A percentile compares a stretch with the other conserved stretches of the same genome.
Conservation (phyloP, 2,888 invertebrate species). For the Bellardia pandia region DNA sequence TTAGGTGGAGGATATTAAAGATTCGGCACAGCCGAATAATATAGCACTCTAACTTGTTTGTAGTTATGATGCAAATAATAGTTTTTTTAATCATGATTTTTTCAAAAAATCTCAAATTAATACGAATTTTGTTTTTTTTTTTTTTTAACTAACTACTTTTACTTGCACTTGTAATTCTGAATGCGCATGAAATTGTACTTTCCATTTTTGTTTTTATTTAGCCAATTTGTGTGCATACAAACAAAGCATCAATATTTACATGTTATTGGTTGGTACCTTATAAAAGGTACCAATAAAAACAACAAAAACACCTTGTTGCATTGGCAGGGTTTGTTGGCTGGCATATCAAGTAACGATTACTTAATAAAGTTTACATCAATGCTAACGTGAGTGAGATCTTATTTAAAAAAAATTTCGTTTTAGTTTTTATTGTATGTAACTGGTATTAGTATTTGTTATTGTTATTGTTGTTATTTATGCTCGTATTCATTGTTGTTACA, state of each 20-base stretch:
- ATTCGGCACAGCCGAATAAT: too few relatives aligned
- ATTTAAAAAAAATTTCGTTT: not conserved
- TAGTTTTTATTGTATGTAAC: not conserved
- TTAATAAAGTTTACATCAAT: slow-evolving; percentile 15
- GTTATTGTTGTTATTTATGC: not conserved
- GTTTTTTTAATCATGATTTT: too few relatives aligned
- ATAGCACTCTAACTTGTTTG: too few relatives aligned
- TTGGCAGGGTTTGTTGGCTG: not conserved
- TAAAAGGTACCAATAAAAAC: not conserved
- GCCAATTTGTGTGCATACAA: not conserved
- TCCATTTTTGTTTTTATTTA: not conserved
- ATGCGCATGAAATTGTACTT: not conserved
- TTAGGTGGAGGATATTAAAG: too few relatives aligned
- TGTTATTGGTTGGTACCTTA: not conserved
- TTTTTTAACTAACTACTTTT: not conserved
- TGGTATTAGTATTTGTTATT: not conserved
- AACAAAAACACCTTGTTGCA: not conserved
- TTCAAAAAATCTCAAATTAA: too few relatives aligned
- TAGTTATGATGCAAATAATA: too few relatives aligned
- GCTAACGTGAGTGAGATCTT: slow-evolving; percentile 1
- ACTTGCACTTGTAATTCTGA: not conserved
- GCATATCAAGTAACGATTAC: slow-evolving; percentile 36
- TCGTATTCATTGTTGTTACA: not conserved
- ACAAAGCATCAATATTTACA: not conserved
- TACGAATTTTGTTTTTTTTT: not conserved